Evolutionary conservation across 2,888 invertebrate species (phyloP).

Genomic region (Brenthis hecate): DNA sequence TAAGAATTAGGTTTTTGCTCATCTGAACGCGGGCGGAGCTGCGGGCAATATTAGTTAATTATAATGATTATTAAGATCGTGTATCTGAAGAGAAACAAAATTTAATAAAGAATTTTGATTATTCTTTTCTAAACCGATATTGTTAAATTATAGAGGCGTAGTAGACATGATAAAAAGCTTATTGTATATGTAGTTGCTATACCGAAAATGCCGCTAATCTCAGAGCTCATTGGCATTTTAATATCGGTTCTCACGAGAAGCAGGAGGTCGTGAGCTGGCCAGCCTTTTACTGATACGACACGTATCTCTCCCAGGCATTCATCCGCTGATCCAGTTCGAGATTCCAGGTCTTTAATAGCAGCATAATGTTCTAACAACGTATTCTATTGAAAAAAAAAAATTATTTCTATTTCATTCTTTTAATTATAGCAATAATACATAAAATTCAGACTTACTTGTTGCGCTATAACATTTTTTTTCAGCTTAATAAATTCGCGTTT

Average conservation of each 20-base stretch:
- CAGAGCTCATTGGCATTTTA: constrained; percentile 49
- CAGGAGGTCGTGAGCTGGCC: constrained; percentile 69
- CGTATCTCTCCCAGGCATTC: constrained; percentile 62
- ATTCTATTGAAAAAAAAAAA: constrained; percentile 50
- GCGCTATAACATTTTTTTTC: constrained; percentile 56
- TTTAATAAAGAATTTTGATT: too few species aligned
- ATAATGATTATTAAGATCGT: too few species aligned
- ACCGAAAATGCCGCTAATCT: constrained; percentile 63
- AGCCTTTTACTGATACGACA: constrained; percentile 64
- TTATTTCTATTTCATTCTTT: not conserved
- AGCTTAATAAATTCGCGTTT: constrained; percentile 67
- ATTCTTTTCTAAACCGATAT: constrained; percentile 5
- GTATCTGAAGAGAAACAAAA: too few species aligned
- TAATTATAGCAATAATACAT: not conserved
- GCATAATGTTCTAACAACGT: constrained; percentile 61
- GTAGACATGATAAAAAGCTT: constrained; percentile 3
- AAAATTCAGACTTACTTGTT: constrained; percentile 55
- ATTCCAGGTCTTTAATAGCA: constrained; percentile 62
- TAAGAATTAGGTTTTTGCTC: too few species aligned
- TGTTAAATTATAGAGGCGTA: constrained; percentile 4
- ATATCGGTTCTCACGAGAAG: constrained; percentile 60
- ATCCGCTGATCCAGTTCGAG: constrained; percentile 54
- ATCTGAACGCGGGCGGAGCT: too few species aligned
- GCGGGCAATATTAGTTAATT: too few species aligned
- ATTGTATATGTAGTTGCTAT: constrained; percentile 26